Base-by-base conservation (phyloP, 2,797 vertebrate species). In the Calcarius lapponicus region DNA sequence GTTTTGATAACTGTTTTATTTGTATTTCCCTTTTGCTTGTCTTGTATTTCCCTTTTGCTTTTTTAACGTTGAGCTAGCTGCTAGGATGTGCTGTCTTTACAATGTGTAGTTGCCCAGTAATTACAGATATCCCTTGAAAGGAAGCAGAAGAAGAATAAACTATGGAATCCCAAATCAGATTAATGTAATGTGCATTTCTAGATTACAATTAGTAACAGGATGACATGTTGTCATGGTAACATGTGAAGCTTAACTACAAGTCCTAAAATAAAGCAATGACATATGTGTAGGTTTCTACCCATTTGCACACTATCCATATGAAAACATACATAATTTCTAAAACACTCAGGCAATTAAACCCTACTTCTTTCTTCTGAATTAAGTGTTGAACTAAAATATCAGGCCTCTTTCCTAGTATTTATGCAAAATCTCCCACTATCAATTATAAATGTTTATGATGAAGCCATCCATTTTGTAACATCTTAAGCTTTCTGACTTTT, bases 191-290 rank as follows among this genome's bases (percentile, higher is more conserved):
- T 92, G 62, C 95, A 89, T 93, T 96, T 96, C 74, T 88, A 90
- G 90, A 85, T 95, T 88, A 86, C 94, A 94, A 96, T 96, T 96
- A 97, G 95, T 96, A 96, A 92, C 92, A 90, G 92, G 94, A 94
- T 94, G 78, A 84, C 20, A 51, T 0, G 94, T 97, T 98, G 98
- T 93, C 97, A 98, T 97, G 96, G 97, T 95, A 98, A 98, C 97
- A 34, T 74, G 94, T 95, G 71, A 92, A 96, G 80, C 40, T 88
- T 92, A 96, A 95, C 91, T 75, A n/a, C 62, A 17, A 91, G 78
- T 96, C 96, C 91, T 96, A 97, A 98, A 98, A 98, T 98, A 97
- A 97, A 92, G 42, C 86, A 67, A 67, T 89, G 90, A 78, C 83
- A 92, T 95, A 86, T 93, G 84, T 86, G 75, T 92, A 92, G 69